phyloP scores from a whole-genome alignment of 1,140 invertebrate species.

The Aphaenogaster rudis region DNA sequence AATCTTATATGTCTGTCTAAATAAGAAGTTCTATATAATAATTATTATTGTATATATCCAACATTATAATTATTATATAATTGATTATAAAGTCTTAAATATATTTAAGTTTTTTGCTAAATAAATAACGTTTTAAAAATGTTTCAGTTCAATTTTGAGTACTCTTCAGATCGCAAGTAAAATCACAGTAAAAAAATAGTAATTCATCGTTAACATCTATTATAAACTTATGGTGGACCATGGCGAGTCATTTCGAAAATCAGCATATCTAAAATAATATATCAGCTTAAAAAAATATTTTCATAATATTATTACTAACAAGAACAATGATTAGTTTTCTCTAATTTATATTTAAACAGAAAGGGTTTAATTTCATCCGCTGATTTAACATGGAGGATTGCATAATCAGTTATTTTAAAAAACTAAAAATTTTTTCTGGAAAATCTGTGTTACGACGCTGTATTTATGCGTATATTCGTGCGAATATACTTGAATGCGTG shows the following conservation, averaged over 20 bases:
- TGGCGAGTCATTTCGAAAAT: too few relatives aligned
- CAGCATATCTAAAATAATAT: too few relatives aligned
- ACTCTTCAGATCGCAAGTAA: too few relatives aligned
- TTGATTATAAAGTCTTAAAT: constrained; percentile 3
- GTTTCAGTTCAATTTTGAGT: too few relatives aligned
- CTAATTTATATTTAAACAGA: neutral
- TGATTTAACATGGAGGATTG: neutral
- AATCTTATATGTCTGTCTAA: neutral
- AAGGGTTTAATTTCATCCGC: neutral
- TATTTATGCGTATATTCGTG: constrained; percentile 47
- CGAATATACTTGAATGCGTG: constrained; percentile 66
- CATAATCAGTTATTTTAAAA: constrained; percentile 10
- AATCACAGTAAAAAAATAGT: too few relatives aligned
- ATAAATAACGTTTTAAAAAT: neutral
- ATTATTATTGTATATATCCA: neutral
- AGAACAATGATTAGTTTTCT: neutral
- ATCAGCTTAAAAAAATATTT: too few relatives aligned
- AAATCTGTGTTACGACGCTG: constrained; percentile 35
- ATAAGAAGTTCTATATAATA: neutral
- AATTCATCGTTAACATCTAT: too few relatives aligned
- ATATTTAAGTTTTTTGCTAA: neutral
- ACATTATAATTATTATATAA: constrained; percentile 1
- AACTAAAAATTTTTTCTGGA: constrained; percentile 47
- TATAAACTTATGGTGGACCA: too few relatives aligned
- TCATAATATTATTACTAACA: neutral